A percentile compares a stretch with the other conserved stretches of the same genome.
Evolutionary conservation across 2,888 invertebrate species (phyloP).

Genomic region (Panzeria rudis): DNA sequence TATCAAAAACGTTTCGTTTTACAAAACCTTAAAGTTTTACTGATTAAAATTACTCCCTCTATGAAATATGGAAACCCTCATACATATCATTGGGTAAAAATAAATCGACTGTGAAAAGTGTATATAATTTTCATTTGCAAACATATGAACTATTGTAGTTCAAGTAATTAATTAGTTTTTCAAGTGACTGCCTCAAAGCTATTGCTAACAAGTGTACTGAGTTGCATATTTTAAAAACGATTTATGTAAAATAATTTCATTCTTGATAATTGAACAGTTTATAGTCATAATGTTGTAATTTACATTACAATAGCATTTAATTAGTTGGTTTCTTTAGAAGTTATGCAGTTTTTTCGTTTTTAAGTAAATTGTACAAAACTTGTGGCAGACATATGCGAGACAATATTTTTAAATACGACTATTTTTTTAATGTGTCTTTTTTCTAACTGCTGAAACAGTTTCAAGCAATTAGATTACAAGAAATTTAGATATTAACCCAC

Average conservation of each 20-base stretch:
- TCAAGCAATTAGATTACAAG: not conserved
- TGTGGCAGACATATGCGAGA: not conserved
- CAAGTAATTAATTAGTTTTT: slow-evolving; percentile 21
- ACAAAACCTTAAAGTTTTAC: too few relatives aligned
- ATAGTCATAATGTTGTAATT: too few relatives aligned
- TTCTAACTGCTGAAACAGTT: not conserved
- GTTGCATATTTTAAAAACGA: not conserved
- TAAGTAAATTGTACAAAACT: not conserved
- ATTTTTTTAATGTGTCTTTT: not conserved
- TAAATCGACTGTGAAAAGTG: too few relatives aligned
- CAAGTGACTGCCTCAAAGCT: slow-evolving; percentile 2
- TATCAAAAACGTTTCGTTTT: too few relatives aligned
- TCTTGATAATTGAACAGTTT: not conserved
- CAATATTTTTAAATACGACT: not conserved
- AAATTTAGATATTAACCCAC: slow-evolving; percentile 10
- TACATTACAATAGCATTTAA: not conserved
- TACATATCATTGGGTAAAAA: too few relatives aligned
- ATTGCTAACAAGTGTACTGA: too few relatives aligned
- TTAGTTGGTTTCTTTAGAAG: not conserved
- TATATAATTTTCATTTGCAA: not conserved
- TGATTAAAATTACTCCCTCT: too few relatives aligned
- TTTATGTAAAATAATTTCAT: not conserved
- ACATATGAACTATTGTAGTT: not conserved
- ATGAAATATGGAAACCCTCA: too few relatives aligned
- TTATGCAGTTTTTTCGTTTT: not conserved